Evolutionary conservation across 2,797 vertebrate species (phyloP).

Genomic region (Bradypodion pumilum): DNA sequence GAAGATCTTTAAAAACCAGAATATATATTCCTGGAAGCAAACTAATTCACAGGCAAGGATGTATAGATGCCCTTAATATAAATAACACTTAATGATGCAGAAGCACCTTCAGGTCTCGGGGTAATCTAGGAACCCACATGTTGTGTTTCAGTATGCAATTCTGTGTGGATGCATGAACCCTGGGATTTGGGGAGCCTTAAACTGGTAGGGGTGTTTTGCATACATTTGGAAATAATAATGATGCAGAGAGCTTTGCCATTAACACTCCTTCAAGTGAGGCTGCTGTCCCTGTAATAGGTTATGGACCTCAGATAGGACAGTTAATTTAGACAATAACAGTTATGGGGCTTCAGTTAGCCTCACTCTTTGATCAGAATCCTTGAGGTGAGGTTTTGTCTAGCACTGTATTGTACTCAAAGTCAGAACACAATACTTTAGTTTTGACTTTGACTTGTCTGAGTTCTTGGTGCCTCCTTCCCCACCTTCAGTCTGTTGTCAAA

Average conservation of each 20-base stretch:
- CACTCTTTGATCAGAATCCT: not conserved
- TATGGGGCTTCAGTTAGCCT: not conserved
- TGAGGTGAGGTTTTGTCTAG: not conserved
- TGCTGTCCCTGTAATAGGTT: too few relatives aligned
- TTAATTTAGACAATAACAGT: not conserved
- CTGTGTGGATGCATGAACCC: too few relatives aligned
- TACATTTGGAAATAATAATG: too few relatives aligned
- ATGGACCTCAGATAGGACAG: not conserved
- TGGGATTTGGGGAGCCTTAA: too few relatives aligned
- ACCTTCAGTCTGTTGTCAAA: not conserved
- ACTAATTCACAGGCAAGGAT: not conserved
- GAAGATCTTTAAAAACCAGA: not conserved
- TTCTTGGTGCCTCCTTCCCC: too few relatives aligned
- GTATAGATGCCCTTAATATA: not conserved
- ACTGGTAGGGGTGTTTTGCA: too few relatives aligned
- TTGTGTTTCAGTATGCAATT: too few relatives aligned
- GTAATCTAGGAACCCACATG: too few relatives aligned
- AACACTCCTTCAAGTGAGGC: not conserved
- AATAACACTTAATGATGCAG: not conserved
- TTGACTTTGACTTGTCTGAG: not conserved
- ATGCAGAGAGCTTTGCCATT: too few relatives aligned
- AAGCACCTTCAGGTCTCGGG: too few relatives aligned
- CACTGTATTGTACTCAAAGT: not conserved
- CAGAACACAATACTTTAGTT: not conserved
- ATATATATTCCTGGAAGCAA: not conserved